Evolutionary conservation across 23 tunicate species (phyloP).

Genomic region (Pegea sp.): DNA sequence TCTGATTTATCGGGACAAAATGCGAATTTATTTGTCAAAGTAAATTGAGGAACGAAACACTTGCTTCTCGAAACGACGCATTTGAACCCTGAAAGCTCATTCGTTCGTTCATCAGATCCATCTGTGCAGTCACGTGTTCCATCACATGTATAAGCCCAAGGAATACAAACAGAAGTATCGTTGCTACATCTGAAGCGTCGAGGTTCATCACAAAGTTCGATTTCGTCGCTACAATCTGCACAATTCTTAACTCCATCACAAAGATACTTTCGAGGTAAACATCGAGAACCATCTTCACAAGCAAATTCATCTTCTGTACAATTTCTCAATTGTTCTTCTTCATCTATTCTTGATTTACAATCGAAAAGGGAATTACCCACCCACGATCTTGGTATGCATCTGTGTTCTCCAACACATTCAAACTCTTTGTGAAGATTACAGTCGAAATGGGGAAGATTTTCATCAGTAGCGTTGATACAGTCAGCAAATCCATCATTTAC

Average conservation of each 20-base stretch:
- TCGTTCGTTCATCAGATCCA: background rate
- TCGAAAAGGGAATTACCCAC: too few relatives aligned
- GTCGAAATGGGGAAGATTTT: background rate
- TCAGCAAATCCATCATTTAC: background rate
- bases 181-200: background rate
- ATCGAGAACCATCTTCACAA: background rate
- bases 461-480: background rate
- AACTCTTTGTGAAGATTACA: background rate
- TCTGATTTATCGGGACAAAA: background rate
- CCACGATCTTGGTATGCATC: background rate
- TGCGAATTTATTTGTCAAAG: background rate
- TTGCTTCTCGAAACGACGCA: background rate
- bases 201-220: background rate
- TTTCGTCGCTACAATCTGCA: background rate
- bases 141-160: background rate
- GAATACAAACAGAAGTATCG: background rate
- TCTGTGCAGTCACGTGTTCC: background rate
- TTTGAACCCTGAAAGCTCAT: background rate
- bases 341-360: background rate
- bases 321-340: background rate
- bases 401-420: background rate
- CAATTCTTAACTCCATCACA: conserved; percentile 1
- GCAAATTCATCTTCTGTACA: background rate
- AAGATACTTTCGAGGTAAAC: background rate
- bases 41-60: background rate